Conservation (phyloP, 2,797 vertebrate species). For the Myotis myotis region DNA sequence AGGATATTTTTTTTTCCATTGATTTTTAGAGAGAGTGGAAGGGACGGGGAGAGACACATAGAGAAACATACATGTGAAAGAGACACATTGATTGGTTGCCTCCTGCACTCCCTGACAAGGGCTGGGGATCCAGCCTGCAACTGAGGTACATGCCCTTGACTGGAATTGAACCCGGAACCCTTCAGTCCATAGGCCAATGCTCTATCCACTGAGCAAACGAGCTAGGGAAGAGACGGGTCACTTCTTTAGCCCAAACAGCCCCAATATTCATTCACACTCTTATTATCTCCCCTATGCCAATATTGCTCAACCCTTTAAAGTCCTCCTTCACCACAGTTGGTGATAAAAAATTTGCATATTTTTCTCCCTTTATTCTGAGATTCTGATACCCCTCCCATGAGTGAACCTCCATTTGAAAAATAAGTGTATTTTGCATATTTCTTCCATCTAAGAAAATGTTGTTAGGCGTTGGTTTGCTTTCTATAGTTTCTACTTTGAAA, state of each 20-base stretch:
- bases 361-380: not conserved
- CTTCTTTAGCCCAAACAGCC: not conserved
- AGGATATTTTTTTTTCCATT: no score
- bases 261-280: not conserved
- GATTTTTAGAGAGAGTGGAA: no score
- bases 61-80: no score
- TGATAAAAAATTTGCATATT: not conserved
- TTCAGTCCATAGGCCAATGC: no score
- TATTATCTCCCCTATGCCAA: not conserved
- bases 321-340: not conserved
- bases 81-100: no score
- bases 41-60: no score
- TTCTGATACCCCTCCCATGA: not conserved
- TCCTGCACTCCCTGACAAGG: no score
- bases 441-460: not conserved
- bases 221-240: not conserved
- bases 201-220: no score
- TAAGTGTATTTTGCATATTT: slow-evolving; percentile 11
- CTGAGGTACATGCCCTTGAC: no score
- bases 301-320: not conserved
- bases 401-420: not conserved
- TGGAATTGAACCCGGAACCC: no score
- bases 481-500: slow-evolving; percentile 25
- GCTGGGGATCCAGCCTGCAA: no score
- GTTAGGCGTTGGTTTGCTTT: not conserved